Percentiles rank a stretch among this genome's conserved stretches.
phyloP scores from a whole-genome alignment of 2,797 vertebrate genomes.

The Coluber constrictor region DNA sequence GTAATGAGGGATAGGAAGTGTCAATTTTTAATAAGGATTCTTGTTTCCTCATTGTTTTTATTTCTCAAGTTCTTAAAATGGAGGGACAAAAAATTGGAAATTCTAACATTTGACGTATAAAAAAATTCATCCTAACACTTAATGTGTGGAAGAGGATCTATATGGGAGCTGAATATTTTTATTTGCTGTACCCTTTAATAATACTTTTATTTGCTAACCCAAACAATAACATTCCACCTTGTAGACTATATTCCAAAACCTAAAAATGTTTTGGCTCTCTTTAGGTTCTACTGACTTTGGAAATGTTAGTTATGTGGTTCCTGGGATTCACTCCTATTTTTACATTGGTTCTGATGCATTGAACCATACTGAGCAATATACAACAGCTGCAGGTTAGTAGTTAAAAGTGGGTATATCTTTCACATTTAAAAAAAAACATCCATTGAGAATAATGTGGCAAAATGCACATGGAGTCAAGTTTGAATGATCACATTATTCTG shows the following conservation, averaged over 20 bases:
- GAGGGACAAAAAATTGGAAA: background rate
- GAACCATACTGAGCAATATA: slow-evolving; percentile 87
- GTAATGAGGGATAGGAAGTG: background rate
- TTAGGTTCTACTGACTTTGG: slow-evolving; percentile 90
- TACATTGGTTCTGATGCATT: slow-evolving; percentile 81
- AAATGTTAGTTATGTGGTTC: slow-evolving; percentile 81
- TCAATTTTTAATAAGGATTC: background rate
- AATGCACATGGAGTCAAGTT: background rate
- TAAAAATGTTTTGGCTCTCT: slow-evolving; percentile 27
- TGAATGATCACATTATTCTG: background rate
- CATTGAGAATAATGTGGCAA: background rate
- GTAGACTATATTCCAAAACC: background rate
- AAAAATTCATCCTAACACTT: background rate
- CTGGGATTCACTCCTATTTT: slow-evolving; percentile 88
- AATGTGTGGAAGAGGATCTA: background rate
- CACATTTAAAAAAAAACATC: background rate
- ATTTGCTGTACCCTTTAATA: background rate
- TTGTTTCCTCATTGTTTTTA: background rate
- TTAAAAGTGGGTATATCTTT: background rate
- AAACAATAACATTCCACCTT: background rate
- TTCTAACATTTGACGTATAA: background rate
- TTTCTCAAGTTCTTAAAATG: background rate
- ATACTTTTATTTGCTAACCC: background rate
- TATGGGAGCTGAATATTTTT: background rate
- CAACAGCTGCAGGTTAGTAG: slow-evolving; percentile 81